A percentile compares a stretch with the other conserved stretches of the same genome.
Conservation (phyloP, 2,888 invertebrate species). For the Rhopalosiphum nymphaeae region DNA sequence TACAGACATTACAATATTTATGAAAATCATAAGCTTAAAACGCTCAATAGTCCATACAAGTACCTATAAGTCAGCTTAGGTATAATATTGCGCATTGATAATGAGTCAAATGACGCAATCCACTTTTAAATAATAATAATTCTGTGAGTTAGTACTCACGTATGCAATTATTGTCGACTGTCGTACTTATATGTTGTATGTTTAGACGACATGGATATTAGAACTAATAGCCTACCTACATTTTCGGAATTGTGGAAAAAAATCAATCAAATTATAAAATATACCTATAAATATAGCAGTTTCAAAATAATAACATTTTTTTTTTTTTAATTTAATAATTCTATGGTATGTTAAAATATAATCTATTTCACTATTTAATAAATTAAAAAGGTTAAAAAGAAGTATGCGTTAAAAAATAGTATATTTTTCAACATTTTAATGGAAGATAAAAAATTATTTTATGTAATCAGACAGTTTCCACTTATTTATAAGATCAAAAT, state of each 20-base stretch:
- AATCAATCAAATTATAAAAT: neutral
- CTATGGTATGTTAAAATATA: too few relatives aligned
- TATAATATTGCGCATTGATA: constrained; percentile 11
- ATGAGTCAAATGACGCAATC: neutral
- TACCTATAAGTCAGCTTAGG: neutral
- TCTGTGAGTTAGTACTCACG: neutral
- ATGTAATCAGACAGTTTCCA: too few relatives aligned
- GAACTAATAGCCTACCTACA: neutral
- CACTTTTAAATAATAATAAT: neutral
- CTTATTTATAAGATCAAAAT: too few relatives aligned
- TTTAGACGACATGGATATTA: neutral
- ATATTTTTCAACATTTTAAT: too few relatives aligned
- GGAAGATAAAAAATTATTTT: too few relatives aligned
- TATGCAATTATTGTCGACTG: neutral
- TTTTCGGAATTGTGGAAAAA: neutral
- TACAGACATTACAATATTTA: neutral
- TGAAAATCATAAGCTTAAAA: neutral
- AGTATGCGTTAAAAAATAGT: too few relatives aligned
- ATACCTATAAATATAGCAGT: neutral
- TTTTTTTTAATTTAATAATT: too few relatives aligned
- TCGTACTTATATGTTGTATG: neutral
- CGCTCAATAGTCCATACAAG: neutral
- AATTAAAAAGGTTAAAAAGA: too few relatives aligned
- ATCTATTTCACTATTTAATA: neutral
- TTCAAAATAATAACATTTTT: neutral